Conservation (phyloP, 2,797 vertebrate genomes). For the Silurus lanzhouensis region DNA sequence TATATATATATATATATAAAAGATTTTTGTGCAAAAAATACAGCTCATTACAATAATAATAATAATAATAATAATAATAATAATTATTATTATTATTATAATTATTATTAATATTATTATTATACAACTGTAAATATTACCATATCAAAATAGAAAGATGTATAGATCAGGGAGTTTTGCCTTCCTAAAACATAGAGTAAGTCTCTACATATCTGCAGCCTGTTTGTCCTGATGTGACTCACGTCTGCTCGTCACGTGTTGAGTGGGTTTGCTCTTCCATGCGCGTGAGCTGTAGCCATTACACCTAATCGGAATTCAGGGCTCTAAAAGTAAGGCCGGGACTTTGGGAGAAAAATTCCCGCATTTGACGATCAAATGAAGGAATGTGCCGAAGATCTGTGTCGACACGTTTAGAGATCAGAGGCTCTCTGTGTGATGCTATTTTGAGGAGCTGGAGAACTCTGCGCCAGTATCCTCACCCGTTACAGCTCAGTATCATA, state of each 20-base stretch:
- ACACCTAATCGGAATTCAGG: not conserved
- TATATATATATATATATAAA: too few species aligned
- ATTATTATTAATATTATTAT: too few species aligned
- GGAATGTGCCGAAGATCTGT: slow-evolving; percentile 37
- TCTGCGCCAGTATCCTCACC: slow-evolving; percentile 18
- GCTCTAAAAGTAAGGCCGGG: not conserved
- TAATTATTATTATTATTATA: too few species aligned
- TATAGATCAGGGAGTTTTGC: not conserved
- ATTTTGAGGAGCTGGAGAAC: slow-evolving; percentile 26
- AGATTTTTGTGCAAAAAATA: too few species aligned
- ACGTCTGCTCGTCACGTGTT: not conserved
- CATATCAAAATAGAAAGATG: not conserved
- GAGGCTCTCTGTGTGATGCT: slow-evolving; percentile 26
- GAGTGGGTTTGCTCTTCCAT: not conserved
- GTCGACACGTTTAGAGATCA: slow-evolving; percentile 31
- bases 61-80: too few species aligned
- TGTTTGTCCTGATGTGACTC: not conserved
- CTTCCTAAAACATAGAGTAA: too few species aligned
- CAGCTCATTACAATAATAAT: too few species aligned
- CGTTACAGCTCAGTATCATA: slow-evolving; percentile 30
- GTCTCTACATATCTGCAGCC: too few species aligned
- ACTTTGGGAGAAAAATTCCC: not conserved
- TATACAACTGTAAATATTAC: too few species aligned
- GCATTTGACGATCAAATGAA: slow-evolving; percentile 3
- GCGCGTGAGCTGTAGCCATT: not conserved